These are phyloP conservation scores for Lomographa bimaculata DNA, from an alignment of 2,888 invertebrate genomes.

Conservation along the genomic window DNA sequence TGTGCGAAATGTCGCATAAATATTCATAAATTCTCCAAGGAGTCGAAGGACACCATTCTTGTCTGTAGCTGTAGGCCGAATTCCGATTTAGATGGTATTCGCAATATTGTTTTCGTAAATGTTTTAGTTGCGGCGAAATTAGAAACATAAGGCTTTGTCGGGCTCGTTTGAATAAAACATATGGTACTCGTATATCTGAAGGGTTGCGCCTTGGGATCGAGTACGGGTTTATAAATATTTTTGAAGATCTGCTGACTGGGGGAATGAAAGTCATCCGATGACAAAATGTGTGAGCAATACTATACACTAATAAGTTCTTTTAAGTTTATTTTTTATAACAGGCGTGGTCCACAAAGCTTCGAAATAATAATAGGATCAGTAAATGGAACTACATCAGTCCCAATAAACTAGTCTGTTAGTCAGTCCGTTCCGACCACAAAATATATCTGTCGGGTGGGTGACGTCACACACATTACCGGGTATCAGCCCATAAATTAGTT, in stretches of 20 bases:
- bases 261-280: background rate
- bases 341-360: no score
- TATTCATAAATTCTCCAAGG: constrained; percentile 15
- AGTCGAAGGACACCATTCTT: background rate
- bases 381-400: no score
- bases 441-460: constrained; percentile 8
- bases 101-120: constrained; percentile 11
- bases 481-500: constrained; percentile 30
- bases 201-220: background rate
- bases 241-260: background rate
- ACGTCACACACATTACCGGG: constrained; percentile 21
- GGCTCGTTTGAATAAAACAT: constrained; percentile 17
- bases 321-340: no score
- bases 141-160: constrained; percentile 7
- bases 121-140: constrained; percentile 15
- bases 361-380: no score
- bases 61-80: constrained; percentile 1
- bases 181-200: constrained; percentile 3
- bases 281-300: no score
- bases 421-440: constrained; percentile 1
- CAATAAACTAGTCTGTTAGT: no score
- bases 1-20: constrained; percentile 4
- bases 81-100: constrained; percentile 10
- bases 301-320: no score
- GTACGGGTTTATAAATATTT: constrained; percentile 10